phyloP scores from a whole-genome alignment of 2,888 invertebrate genomes.

The Machimus rusticus region DNA sequence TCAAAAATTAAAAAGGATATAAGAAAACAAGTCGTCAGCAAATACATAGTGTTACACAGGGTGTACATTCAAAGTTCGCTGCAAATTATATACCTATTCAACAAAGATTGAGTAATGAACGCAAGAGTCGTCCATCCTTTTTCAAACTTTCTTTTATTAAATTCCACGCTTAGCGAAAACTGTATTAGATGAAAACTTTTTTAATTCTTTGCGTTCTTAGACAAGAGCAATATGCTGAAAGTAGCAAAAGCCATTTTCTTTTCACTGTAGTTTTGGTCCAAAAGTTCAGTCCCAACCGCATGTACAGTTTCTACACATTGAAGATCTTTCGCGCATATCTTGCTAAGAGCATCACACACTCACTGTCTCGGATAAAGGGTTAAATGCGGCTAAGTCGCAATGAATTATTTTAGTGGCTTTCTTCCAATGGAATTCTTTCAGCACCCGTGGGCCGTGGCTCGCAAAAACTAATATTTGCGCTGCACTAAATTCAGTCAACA shows the following conservation, averaged over 20 bases:
- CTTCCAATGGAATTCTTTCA: background rate
- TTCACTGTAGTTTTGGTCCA: background rate
- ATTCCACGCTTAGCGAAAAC: background rate
- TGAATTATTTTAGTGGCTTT: background rate
- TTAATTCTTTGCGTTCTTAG: slow-evolving; percentile 11
- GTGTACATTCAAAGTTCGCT: background rate
- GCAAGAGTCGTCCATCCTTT: background rate
- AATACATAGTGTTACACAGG: background rate
- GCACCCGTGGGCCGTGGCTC: background rate
- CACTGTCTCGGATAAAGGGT: background rate
- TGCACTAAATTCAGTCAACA: slow-evolving; percentile 22
- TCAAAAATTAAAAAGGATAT: background rate
- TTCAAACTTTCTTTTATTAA: slow-evolving; percentile 13
- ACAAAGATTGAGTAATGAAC: background rate
- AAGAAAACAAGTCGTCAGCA: background rate
- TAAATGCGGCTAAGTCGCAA: background rate
- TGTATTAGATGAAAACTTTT: slow-evolving; percentile 21
- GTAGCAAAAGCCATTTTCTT: background rate
- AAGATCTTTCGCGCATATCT: background rate
- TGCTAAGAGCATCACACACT: background rate
- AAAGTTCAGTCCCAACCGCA: background rate
- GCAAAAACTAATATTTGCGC: background rate
- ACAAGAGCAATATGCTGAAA: slow-evolving; percentile 8
- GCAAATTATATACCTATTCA: background rate
- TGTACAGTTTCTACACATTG: background rate